A percentile compares a stretch with the other conserved stretches of the same genome.
phyloP scores from a whole-genome alignment of 2,797 vertebrate species.

The Argya squamiceps region DNA sequence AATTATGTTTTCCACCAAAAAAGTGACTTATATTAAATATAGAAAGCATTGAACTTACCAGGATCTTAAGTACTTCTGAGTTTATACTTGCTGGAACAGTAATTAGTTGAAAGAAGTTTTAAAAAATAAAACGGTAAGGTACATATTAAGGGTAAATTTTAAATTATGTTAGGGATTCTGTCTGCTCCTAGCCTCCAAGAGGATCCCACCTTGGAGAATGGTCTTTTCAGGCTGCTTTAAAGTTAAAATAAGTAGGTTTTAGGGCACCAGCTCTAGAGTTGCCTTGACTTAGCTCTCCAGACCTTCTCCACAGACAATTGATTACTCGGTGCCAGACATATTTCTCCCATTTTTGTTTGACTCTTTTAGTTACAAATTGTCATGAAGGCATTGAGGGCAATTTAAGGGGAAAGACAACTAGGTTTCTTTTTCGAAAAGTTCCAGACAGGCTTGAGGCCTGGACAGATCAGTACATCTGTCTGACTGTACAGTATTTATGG shows the following conservation, averaged over 20 bases:
- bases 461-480: conserved; percentile 4
- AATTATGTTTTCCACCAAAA: neutral
- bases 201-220: neutral
- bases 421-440: conserved; percentile 19
- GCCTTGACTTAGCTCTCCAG: neutral
- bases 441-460: conserved; percentile 17
- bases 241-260: neutral
- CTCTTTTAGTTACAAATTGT: neutral
- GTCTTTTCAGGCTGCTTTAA: neutral
- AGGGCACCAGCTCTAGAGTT: neutral
- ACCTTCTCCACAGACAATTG: neutral
- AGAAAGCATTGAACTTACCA: neutral
- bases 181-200: neutral
- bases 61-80: neutral
- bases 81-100: neutral
- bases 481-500: conserved; percentile 13
- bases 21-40: neutral
- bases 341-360: conserved; percentile 16
- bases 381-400: neutral
- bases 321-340: neutral
- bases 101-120: neutral
- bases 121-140: neutral
- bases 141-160: neutral
- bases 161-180: neutral
- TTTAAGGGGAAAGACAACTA: conserved; percentile 5